phyloP scores from a whole-genome alignment of 23 tunicate species.

The Pegea sp. region DNA sequence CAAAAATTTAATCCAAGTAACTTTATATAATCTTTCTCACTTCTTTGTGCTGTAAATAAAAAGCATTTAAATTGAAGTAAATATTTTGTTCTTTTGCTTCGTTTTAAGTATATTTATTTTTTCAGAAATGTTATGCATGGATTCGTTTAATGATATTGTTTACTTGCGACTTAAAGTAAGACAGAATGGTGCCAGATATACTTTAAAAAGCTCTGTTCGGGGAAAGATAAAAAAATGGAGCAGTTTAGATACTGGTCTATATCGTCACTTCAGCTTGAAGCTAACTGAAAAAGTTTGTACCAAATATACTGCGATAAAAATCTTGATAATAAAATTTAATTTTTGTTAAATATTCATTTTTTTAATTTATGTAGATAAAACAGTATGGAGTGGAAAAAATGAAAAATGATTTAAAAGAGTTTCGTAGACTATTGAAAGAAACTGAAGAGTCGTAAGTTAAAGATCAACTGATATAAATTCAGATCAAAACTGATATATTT shows the following conservation, averaged over 20 bases:
- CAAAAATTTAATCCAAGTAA: too few species aligned
- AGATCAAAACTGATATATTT: not conserved
- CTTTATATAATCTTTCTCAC: too few species aligned
- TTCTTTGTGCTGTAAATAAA: too few species aligned
- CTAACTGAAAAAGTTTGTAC: not conserved
- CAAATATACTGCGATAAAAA: not conserved
- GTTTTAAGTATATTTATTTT: not conserved
- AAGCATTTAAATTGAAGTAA: too few species aligned
- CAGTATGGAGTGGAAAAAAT: constrained; percentile 40
- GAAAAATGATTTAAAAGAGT: constrained; percentile 18
- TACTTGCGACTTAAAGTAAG: constrained; percentile 76
- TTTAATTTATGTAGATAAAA: constrained; percentile 15
- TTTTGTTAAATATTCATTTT: not conserved
- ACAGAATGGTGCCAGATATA: constrained; percentile 20
- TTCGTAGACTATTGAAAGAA: constrained; percentile 15
- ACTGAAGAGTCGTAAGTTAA: constrained; percentile 4
- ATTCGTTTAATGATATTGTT: constrained; percentile 44
- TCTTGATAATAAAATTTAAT: not conserved
- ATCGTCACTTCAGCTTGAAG: constrained; percentile 27
- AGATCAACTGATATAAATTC: not conserved
- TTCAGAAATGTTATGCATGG: constrained; percentile 73
- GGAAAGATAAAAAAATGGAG: constrained; percentile 68
- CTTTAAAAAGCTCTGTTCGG: constrained; percentile 5
- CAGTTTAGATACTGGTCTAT: constrained; percentile 37
- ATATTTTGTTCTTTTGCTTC: too few species aligned